Evolutionary conservation across 2,888 invertebrate species (phyloP).

Genomic region (Epinotia demarniana): DNA sequence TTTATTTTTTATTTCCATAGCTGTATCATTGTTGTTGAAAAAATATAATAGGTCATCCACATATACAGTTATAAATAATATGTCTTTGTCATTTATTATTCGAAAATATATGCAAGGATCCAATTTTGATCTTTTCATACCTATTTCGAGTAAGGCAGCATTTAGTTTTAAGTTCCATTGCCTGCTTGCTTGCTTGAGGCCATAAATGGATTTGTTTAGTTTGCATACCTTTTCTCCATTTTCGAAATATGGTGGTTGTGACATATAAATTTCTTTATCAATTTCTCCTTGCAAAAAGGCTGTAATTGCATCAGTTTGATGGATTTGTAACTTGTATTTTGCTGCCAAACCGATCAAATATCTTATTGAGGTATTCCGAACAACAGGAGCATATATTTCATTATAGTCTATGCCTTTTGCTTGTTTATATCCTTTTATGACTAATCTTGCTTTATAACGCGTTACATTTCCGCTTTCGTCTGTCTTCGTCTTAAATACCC

Average conservation of each 20-base stretch:
- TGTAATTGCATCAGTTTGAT: slow-evolving; percentile 49
- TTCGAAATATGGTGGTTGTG: slow-evolving; percentile 45
- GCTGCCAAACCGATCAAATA: slow-evolving; percentile 48
- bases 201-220: slow-evolving; percentile 47
- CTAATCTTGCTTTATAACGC: slow-evolving; percentile 48
- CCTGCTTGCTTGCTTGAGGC: slow-evolving; percentile 44
- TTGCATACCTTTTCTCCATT: slow-evolving; percentile 46
- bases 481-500: slow-evolving; percentile 49
- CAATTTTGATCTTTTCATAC: slow-evolving; percentile 21
- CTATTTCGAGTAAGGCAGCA: slow-evolving; percentile 24
- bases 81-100: too few relatives aligned
- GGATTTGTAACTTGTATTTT: slow-evolving; percentile 45
- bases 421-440: slow-evolving; percentile 50
- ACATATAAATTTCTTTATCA: slow-evolving; percentile 50
- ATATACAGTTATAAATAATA: too few relatives aligned
- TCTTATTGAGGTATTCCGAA: slow-evolving; percentile 48
- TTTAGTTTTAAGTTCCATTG: slow-evolving; percentile 43
- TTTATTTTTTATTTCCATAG: too few relatives aligned
- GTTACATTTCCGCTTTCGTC: slow-evolving; percentile 43
- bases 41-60: too few relatives aligned
- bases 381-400: slow-evolving; percentile 49
- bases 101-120: slow-evolving; percentile 8
- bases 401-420: slow-evolving; percentile 47
- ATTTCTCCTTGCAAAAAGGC: slow-evolving; percentile 51
- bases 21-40: too few relatives aligned